Evolutionary conservation across 1,140 invertebrate species (phyloP).

Genomic region (Harlomillsia oculata): DNA sequence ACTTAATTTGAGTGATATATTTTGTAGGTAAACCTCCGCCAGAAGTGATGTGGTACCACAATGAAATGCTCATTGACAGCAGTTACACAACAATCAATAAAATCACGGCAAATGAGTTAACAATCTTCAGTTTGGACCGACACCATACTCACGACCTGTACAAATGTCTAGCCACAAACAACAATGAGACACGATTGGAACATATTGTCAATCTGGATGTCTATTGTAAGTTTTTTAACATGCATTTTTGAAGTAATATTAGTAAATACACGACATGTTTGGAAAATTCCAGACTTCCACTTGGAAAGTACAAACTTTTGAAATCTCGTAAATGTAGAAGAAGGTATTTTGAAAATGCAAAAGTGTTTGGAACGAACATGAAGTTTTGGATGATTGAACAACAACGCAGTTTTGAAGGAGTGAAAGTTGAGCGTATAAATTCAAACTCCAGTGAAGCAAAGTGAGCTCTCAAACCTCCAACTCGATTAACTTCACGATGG

Average conservation of each 20-base stretch:
- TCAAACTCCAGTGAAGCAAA: too few species aligned
- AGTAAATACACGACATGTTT: neutral
- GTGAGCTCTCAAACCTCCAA: too few species aligned
- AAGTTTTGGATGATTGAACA: too few species aligned
- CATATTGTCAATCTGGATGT: slow-evolving; percentile 33
- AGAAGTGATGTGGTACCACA: slow-evolving; percentile 24
- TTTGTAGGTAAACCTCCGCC: slow-evolving; percentile 27
- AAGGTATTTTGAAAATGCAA: neutral
- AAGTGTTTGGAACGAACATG: too few species aligned
- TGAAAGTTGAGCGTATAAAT: too few species aligned
- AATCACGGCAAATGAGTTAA: slow-evolving; percentile 28
- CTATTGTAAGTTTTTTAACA: slow-evolving; percentile 32
- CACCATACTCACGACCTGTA: slow-evolving; percentile 26
- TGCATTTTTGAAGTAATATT: too few species aligned
- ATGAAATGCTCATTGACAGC: slow-evolving; percentile 22
- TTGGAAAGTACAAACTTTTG: too few species aligned
- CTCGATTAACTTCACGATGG: too few species aligned
- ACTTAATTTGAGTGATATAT: neutral
- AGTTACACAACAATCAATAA: slow-evolving; percentile 23
- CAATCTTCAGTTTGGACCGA: slow-evolving; percentile 22
- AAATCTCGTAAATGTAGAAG: neutral
- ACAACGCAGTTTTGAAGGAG: too few species aligned
- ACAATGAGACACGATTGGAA: slow-evolving; percentile 27
- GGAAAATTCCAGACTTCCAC: neutral
- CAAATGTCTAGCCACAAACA: slow-evolving; percentile 34